phyloP scores from a whole-genome alignment of 2,888 invertebrate genomes.

The Notodonta ziczac region DNA sequence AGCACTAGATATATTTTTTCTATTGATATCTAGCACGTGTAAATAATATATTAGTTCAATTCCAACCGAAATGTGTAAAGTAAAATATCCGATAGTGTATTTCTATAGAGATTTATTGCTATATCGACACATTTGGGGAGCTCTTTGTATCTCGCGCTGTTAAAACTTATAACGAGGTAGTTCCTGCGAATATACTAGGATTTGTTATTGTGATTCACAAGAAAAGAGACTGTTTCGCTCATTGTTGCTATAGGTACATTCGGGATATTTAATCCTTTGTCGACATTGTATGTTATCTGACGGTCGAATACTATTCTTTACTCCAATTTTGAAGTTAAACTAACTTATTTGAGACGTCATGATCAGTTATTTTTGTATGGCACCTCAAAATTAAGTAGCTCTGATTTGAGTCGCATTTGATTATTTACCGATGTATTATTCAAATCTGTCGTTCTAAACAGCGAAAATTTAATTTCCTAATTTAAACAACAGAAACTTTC shows the following conservation, averaged over 20 bases:
- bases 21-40: background rate
- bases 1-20: background rate
- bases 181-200: constrained; percentile 49
- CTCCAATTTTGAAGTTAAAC: too few relatives aligned
- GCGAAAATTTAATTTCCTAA: too few relatives aligned
- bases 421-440: too few relatives aligned
- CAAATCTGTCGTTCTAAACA: too few relatives aligned
- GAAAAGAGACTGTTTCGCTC: constrained; percentile 43
- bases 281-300: too few relatives aligned
- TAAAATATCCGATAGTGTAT: constrained; percentile 38
- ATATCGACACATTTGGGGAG: constrained; percentile 53
- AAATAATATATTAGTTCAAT: constrained; percentile 18
- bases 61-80: constrained; percentile 22
- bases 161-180: constrained; percentile 79
- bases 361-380: too few relatives aligned
- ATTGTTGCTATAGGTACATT: constrained; percentile 38
- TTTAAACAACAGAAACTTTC: constrained; percentile 8
- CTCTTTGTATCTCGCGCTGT: constrained; percentile 70
- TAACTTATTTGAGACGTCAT: too few relatives aligned
- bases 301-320: too few relatives aligned
- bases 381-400: too few relatives aligned
- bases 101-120: constrained; percentile 41
- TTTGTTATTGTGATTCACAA: constrained; percentile 52
- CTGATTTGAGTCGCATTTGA: too few relatives aligned
- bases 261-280: constrained; percentile 3